Percentiles rank a stretch among this genome's conserved stretches.
Evolutionary conservation across 2,888 invertebrate genomes (phyloP).

Genomic region (Drosophila pseudotalamancana): DNA sequence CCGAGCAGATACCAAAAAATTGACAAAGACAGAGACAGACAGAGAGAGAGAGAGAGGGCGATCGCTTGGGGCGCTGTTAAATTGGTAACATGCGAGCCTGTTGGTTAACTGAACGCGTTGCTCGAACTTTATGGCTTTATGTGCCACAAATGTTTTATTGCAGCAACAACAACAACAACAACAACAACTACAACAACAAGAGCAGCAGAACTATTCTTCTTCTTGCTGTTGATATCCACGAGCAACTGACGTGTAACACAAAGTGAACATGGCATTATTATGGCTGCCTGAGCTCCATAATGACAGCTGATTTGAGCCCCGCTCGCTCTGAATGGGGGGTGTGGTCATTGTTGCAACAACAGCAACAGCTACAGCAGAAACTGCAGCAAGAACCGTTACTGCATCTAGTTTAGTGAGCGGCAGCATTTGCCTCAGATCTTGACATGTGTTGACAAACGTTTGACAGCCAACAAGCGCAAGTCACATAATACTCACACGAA

Average conservation of each 20-base stretch:
- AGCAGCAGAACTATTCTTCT: slow-evolving; percentile 5
- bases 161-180: slow-evolving; percentile 18
- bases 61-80: slow-evolving; percentile 8
- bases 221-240: background rate
- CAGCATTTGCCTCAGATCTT: slow-evolving; percentile 49
- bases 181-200: slow-evolving; percentile 8
- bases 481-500: slow-evolving; percentile 66
- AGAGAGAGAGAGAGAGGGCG: too few species aligned
- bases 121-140: slow-evolving; percentile 41
- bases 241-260: slow-evolving; percentile 60
- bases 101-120: slow-evolving; percentile 30
- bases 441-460: slow-evolving; percentile 72
- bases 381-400: background rate
- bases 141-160: slow-evolving; percentile 49
- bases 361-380: background rate
- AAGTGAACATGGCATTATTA: slow-evolving; percentile 65
- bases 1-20: slow-evolving; percentile 9
- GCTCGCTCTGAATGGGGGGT: slow-evolving; percentile 1
- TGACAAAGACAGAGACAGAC: background rate
- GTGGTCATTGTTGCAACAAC: slow-evolving; percentile 16
- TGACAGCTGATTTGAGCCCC: slow-evolving; percentile 49
- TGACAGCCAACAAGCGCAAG: slow-evolving; percentile 70
- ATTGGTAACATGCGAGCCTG: slow-evolving; percentile 16
- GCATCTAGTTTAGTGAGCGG: slow-evolving; percentile 36
- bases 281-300: slow-evolving; percentile 58